A percentile compares a stretch with the other conserved stretches of the same genome.
phyloP scores from a whole-genome alignment of 2,888 invertebrate species.

The Acronicta aceris region DNA sequence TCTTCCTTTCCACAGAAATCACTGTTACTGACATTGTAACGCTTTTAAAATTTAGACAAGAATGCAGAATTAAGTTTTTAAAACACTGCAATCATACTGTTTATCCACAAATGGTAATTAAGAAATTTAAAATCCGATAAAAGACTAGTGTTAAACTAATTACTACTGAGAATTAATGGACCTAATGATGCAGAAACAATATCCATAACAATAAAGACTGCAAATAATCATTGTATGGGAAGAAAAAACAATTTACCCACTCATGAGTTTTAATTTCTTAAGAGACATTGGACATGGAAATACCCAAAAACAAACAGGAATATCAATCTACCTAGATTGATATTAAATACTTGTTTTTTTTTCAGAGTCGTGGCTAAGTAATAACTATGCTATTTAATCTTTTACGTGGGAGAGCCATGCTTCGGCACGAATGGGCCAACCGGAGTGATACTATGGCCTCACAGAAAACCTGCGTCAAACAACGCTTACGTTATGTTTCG shows the following conservation, averaged over 20 bases:
- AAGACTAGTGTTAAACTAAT: slow-evolving; percentile 32
- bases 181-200: slow-evolving; percentile 22
- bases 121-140: slow-evolving; percentile 21
- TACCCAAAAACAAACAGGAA: no score
- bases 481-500: no score
- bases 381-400: no score
- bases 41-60: slow-evolving; percentile 10
- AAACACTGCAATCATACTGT: slow-evolving; percentile 6
- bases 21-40: slow-evolving; percentile 48
- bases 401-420: no score
- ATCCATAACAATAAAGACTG: neutral
- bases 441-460: no score
- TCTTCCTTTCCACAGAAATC: slow-evolving; percentile 13
- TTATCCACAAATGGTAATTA: slow-evolving; percentile 27
- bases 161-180: slow-evolving; percentile 23
- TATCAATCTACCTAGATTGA: no score
- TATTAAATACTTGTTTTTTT: no score
- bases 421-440: no score
- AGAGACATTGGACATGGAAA: no score
- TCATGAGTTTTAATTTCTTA: no score
- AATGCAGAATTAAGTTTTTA: slow-evolving; percentile 20
- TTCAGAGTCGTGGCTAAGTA: no score
- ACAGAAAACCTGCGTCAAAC: no score
- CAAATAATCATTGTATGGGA: neutral
- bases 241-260: neutral